Base-by-base conservation (phyloP, 2,888 invertebrate species). In the Cistogaster globosa region DNA sequence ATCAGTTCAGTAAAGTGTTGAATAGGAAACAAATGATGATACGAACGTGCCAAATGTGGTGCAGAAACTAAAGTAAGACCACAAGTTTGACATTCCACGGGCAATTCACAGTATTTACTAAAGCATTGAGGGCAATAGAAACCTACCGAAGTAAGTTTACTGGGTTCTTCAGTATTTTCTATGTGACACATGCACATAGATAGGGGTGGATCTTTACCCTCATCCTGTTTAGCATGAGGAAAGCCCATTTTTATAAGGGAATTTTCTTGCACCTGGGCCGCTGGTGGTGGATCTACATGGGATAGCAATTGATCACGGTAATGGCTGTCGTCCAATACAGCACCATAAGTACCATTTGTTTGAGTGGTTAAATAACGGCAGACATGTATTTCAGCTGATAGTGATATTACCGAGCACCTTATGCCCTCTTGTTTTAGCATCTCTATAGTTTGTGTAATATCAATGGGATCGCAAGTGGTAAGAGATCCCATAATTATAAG, bases 31-130 rank as follows among this genome's bases (percentile, higher is more conserved):
- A 99, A 94, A 93, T 99, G 99, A 92, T 99, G 99, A 92, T 99
- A 99, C 0, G 99, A 98, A 87, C 99, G 95, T 4, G 99, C 99
- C 69, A 99, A 94, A 93, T 99, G 99, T 26, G 99, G 99, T 1
- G 99, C 99, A 0, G 99, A 98, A 16, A 99, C 99, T 65, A 99
- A 94, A 7, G 98, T 99, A 83, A 99, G 94, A 0, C 98, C 98
- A 93, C 99, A 99, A 12, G 97, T 96, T 90, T 97, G 95, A 91
- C 99, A 99, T 93, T 99, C 99, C 4, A 98, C 97, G 0, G 99
- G 99, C 89, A 99, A 94, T 92, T 99, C 98, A 93, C 99, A 99
- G 93, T 99, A 99, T 93, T 99, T 98, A 93, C 98, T 97, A 89
- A 96, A 96, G 93, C 99, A 99, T 92, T 99, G 98, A n/a, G 98